Percentiles rank a stretch among this genome's conserved stretches.
Evolutionary conservation across 2,888 invertebrate genomes (phyloP).

Genomic region (Melieria omissa): DNA sequence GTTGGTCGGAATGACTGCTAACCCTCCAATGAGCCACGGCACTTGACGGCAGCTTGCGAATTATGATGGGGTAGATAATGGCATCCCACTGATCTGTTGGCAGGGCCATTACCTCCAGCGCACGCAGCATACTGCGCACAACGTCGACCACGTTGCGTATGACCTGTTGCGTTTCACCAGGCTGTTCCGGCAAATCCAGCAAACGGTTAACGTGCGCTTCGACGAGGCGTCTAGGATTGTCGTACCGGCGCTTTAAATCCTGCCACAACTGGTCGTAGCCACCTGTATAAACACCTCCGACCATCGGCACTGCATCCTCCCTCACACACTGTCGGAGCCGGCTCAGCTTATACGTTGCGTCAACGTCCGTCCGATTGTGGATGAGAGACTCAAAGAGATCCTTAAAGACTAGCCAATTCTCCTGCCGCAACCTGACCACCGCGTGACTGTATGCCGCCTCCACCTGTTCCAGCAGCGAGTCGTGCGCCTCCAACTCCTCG

Average conservation of each 20-base stretch:
- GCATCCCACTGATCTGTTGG: not conserved
- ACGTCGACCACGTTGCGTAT: not conserved
- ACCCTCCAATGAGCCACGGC: conserved; percentile 4
- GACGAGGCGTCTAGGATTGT: conserved; percentile 21
- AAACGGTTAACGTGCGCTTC: conserved; percentile 21
- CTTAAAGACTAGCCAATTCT: conserved; percentile 21
- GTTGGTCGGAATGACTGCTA: conserved; percentile 1
- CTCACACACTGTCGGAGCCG: conserved; percentile 22
- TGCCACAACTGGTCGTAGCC: conserved; percentile 30
- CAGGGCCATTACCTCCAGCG: conserved; percentile 7
- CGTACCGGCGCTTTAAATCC: conserved; percentile 29
- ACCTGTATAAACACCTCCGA: conserved; percentile 22
- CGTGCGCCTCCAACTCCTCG: conserved; percentile 6
- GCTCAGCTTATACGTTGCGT: conserved; percentile 16
- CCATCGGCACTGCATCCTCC: conserved; percentile 13
- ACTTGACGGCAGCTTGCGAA: not conserved
- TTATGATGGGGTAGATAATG: not conserved
- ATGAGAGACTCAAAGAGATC: conserved; percentile 20
- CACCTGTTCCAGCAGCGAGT: not conserved
- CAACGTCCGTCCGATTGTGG: conserved; percentile 14
- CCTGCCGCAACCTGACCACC: not conserved
- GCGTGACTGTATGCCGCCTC: not conserved
- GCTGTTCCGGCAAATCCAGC: conserved; percentile 8
- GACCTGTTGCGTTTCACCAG: not conserved
- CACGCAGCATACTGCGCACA: conserved; percentile 11